Base-by-base conservation (phyloP, 1,140 invertebrate species). In the Saccostrea cuccullata region DNA sequence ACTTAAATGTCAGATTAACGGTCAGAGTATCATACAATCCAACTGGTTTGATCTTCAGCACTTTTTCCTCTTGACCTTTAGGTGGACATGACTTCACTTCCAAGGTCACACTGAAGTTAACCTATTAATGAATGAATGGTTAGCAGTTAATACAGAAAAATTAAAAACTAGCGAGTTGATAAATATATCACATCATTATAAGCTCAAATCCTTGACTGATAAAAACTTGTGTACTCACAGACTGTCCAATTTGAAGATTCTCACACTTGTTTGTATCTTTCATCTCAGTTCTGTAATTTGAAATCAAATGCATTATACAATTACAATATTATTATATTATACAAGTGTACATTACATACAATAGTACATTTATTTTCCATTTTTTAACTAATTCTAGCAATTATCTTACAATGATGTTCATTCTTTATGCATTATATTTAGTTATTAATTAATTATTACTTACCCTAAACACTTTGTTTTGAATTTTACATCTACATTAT, bases 31-130 rank as follows among this genome's bases (percentile, higher is more conserved):
- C 98, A 88, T 97, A 97, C 67, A 99, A 97, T 90, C 98, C 98
- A 36, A 98, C 98, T 0, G 98, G 98, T 95, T 98, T 98, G 90
- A 99, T 99, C 85, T 97, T 95, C 92, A 99, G 87, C 15, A 97
- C 17, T 40, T 87, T 82, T 88, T 88, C 40, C 97, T 97, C 98
- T 88, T 86, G 86, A 73, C 15, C 30, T 86, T 96, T 96, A 86
- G 92, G 89, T 0, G 96, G 95, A 91, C 96, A 96, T 13, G 94
- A 8, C 96, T 97, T 94, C 97, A 98, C 91, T 96, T 95, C 94
- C 17, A 96, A 91, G 55, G 94, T 94, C 86, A 95, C 95, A 84
- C 96, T 95, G 93, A 96, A 96, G 2, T 93, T 95, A 55, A 96
- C 95, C 93, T 96, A 86, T 26, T 64, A 83, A n/a, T n/a, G 73